Evolutionary conservation across 1,140 invertebrate genomes (phyloP), one percentile per base, ranked within the genome.

Genomic region (Lasioglossum baleicum): DNA sequence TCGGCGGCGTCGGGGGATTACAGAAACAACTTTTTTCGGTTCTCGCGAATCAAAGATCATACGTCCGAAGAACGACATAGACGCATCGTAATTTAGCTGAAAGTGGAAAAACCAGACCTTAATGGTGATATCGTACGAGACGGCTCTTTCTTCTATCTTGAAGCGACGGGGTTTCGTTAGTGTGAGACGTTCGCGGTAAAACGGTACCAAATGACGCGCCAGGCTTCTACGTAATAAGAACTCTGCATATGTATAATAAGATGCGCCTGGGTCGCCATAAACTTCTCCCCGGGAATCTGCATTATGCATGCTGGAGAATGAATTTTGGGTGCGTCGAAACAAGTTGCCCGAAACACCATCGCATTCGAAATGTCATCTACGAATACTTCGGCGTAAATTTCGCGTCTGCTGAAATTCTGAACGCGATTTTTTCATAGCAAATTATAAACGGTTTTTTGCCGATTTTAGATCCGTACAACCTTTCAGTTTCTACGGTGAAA

Each of bases 151-250:
- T n/a, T 68, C 65, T 60, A 44, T 61, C 20, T 76, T n/a, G 58
- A 60, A 70, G 17, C 22, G 68, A 61, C 58, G 13, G 61, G 15
- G 11, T 0, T 26, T 80, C 63, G 51, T 85, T 70, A 64, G 40
- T 66, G 70, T 35, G 60, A 75, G 80, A 56, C 40, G 7, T 22
- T 74, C 22, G n/a, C 40, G 20, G 35, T 15, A 64, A 51, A 86
- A 87, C 75, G 72, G 73, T 72, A 80, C 56, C 58, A 48, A 56
- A 79, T 87, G 81, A 86, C 83, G 79, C 83, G 82, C 48, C 44
- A 70, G 69, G 64, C 44, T 66, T 26, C 51, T 68, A 84, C 73
- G 51, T 63, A 81, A 72, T 35, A 65, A 66, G 51, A 75, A 20
- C 67, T 76, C 67, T 60, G 67, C 58, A 70, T 79, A n/a, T n/a